These are phyloP conservation scores for Cosmia pyralina DNA, from an alignment of 2,888 invertebrate species.

Conservation along the genomic window DNA sequence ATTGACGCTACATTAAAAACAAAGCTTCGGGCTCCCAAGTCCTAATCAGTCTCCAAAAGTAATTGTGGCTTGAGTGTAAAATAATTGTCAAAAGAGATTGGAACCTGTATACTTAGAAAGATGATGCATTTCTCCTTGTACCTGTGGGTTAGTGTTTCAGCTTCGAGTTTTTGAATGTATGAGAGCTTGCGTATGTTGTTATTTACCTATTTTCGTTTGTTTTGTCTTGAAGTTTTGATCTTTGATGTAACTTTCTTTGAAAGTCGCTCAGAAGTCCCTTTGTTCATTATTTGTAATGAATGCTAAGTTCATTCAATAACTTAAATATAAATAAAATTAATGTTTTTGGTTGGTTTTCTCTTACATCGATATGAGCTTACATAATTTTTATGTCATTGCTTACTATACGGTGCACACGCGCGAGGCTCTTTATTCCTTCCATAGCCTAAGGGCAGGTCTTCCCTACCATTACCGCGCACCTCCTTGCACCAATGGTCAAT, in stretches of 20 bases:
- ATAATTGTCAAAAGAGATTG: conserved; percentile 40
- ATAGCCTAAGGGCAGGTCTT: too few relatives aligned
- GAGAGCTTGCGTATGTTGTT: conserved; percentile 20
- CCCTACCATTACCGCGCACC: too few relatives aligned
- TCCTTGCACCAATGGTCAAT: too few relatives aligned
- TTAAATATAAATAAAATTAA: too few relatives aligned
- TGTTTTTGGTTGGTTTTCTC: background rate
- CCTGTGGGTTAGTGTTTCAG: conserved; percentile 65
- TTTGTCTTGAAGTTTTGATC: background rate
- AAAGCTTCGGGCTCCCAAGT: background rate
- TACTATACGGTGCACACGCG: too few relatives aligned
- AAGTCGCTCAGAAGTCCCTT: background rate
- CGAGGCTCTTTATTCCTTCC: too few relatives aligned
- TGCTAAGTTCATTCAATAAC: background rate
- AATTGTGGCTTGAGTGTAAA: conserved; percentile 17
- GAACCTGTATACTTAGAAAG: conserved; percentile 57
- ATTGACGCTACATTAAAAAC: conserved; percentile 13
- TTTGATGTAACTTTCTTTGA: conserved; percentile 20
- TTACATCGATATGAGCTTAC: background rate
- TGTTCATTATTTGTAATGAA: background rate
- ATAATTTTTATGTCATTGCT: background rate
- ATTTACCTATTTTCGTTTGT: conserved; percentile 9
- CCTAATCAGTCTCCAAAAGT: background rate
- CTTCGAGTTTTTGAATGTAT: conserved; percentile 39
- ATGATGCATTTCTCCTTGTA: conserved; percentile 70